Percentiles rank a stretch among this genome's conserved stretches.
Conservation (phyloP, 1,140 invertebrate species). For the Bombyx mandarina region DNA sequence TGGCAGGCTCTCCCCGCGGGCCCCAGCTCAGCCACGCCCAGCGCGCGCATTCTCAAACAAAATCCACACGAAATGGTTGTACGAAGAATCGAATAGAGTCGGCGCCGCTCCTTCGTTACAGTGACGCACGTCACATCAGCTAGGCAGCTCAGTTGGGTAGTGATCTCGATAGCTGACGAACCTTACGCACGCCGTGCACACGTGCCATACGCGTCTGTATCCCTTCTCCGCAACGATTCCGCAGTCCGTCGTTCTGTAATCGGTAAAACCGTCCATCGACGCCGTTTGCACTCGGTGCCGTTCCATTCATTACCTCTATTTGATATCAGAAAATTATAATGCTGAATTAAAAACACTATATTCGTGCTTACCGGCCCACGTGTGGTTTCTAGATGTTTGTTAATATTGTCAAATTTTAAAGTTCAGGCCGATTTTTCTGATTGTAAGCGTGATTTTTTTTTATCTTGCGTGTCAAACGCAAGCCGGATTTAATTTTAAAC, state of each 20-base stretch:
- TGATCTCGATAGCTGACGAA: conserved; percentile 54
- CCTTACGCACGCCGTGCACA: conserved; percentile 50
- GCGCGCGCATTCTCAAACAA: conserved; percentile 64
- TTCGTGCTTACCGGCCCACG: conserved; percentile 38
- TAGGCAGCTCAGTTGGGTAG: conserved; percentile 47
- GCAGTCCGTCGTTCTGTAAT: conserved; percentile 26
- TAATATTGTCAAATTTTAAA: too few species aligned
- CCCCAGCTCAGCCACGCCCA: conserved; percentile 54
- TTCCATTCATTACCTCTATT: conserved; percentile 32
- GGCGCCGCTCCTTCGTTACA: conserved; percentile 39
- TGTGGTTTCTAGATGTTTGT: too few species aligned
- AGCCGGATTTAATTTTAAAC: too few species aligned
- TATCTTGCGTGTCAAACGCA: too few species aligned
- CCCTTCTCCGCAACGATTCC: conserved; percentile 26
- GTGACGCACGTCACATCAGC: conserved; percentile 54
- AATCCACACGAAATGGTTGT: conserved; percentile 55
- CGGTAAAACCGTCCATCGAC: conserved; percentile 25
- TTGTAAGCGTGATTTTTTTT: neutral
- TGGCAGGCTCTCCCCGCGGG: conserved; percentile 47
- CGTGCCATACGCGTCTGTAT: conserved; percentile 32
- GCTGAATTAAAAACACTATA: conserved; percentile 48
- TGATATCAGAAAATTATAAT: conserved; percentile 46
- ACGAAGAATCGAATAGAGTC: conserved; percentile 44
- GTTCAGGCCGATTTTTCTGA: too few species aligned
- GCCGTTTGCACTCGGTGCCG: conserved; percentile 26